A percentile compares a stretch with the other conserved stretches of the same genome.
These are phyloP conservation scores for Drosophila mettleri DNA, from an alignment of 2,888 invertebrate species.

Conservation along the genomic window DNA sequence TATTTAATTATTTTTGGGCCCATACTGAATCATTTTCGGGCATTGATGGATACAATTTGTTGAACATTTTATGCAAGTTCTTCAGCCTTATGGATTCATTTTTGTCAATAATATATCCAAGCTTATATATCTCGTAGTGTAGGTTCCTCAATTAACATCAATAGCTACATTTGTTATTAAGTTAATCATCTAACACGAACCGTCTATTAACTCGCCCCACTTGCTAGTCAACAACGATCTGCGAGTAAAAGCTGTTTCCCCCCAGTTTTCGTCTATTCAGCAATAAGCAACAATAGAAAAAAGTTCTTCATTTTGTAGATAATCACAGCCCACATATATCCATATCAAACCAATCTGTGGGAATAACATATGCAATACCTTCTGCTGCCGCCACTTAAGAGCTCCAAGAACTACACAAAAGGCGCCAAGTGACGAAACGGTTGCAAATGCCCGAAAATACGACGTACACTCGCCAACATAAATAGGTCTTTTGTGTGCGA, in stretches of 20 bases:
- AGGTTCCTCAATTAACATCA: conserved; percentile 1
- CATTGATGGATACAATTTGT: too few species aligned
- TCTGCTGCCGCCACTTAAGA: conserved; percentile 54
- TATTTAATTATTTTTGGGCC: too few species aligned
- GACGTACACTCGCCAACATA: conserved; percentile 29
- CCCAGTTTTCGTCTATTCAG: conserved; percentile 20
- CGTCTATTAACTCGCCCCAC: conserved; percentile 25
- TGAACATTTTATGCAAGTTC: neutral
- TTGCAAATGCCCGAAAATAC: conserved; percentile 61
- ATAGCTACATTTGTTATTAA: conserved; percentile 6
- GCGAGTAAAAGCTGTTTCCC: conserved; percentile 2
- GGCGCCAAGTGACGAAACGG: conserved; percentile 56
- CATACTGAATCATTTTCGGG: too few species aligned
- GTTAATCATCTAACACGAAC: conserved; percentile 11
- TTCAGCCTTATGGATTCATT: neutral
- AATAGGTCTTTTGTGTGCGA: conserved; percentile 67
- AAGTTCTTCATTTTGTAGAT: conserved; percentile 35
- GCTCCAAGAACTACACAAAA: conserved; percentile 53
- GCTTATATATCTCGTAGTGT: neutral
- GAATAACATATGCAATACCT: conserved; percentile 37
- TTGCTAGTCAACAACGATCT: conserved; percentile 28
- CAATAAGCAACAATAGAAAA: conserved; percentile 33
- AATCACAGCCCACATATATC: conserved; percentile 29
- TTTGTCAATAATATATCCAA: neutral
- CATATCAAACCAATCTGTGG: conserved; percentile 8